Evolutionary conservation across 1,140 invertebrate species (phyloP).

Genomic region (Diplogasteroides magnus): DNA sequence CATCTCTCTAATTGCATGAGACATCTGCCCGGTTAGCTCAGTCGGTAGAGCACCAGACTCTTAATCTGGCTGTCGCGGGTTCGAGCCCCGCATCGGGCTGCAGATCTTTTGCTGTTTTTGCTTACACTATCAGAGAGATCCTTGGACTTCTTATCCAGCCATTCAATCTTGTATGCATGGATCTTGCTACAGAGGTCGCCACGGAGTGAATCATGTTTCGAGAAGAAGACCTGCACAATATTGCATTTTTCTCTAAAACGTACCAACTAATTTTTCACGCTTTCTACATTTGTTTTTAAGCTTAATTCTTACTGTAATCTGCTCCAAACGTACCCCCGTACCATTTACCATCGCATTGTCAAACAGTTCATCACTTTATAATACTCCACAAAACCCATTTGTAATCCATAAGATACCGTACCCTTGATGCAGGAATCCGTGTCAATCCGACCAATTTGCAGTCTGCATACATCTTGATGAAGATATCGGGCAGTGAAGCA

Average conservation of each 20-base stretch:
- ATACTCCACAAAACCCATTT: no score
- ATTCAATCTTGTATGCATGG: neutral
- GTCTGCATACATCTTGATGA: neutral
- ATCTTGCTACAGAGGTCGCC: neutral
- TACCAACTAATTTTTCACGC: neutral
- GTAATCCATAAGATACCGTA: no score
- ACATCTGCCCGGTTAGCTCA: slow-evolving; percentile 52
- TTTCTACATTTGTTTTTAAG: no score
- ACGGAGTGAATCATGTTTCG: neutral
- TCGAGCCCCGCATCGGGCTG: slow-evolving; percentile 54
- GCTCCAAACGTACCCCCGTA: no score
- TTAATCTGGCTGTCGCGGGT: slow-evolving; percentile 55
- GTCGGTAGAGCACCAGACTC: slow-evolving; percentile 56
- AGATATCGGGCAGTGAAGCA: neutral
- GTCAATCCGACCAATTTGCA: neutral
- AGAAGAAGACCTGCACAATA: neutral
- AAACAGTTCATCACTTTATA: no score
- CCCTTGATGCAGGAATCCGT: neutral
- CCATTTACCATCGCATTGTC: no score
- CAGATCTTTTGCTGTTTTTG: slow-evolving; percentile 63
- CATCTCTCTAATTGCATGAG: neutral
- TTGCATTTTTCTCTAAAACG: no score
- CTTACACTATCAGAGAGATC: no score
- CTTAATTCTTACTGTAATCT: no score
- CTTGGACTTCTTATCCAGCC: neutral